Evolutionary conservation across 2,113 vertebrate species (phyloP).

Genomic region (Eubucco bourcierii): DNA sequence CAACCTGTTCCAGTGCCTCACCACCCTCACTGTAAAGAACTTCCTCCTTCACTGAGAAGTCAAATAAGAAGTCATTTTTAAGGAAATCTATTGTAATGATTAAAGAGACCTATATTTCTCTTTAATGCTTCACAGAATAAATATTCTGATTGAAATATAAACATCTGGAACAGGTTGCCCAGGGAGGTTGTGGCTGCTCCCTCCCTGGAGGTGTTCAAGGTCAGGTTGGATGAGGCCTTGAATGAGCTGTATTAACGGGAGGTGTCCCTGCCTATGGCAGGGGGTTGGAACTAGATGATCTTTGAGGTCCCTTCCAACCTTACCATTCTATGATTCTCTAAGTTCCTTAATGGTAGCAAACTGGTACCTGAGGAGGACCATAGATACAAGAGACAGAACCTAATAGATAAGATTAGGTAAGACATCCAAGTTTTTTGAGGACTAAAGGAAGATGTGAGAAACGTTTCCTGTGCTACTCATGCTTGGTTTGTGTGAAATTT

Average conservation of each 20-base stretch:
- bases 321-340: neutral
- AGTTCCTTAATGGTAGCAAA: neutral
- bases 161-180: too few species aligned
- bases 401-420: neutral
- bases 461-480: neutral
- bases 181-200: too few species aligned
- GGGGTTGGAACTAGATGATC: too few species aligned
- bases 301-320: too few species aligned
- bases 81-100: neutral
- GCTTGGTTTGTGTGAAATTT: neutral
- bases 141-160: neutral
- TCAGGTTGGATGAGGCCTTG: too few species aligned
- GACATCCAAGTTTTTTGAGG: neutral
- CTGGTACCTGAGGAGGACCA: neutral
- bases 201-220: too few species aligned
- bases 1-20: too few species aligned
- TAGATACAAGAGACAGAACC: neutral
- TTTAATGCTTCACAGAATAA: neutral
- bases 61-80: neutral
- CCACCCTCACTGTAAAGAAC: too few species aligned
- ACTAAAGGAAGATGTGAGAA: neutral
- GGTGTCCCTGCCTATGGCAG: too few species aligned
- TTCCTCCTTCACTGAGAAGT: neutral
- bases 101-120: neutral
- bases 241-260: too few species aligned